These are phyloP conservation scores for Eurois occulta DNA, from an alignment of 2,888 invertebrate genomes.

Conservation along the genomic window DNA sequence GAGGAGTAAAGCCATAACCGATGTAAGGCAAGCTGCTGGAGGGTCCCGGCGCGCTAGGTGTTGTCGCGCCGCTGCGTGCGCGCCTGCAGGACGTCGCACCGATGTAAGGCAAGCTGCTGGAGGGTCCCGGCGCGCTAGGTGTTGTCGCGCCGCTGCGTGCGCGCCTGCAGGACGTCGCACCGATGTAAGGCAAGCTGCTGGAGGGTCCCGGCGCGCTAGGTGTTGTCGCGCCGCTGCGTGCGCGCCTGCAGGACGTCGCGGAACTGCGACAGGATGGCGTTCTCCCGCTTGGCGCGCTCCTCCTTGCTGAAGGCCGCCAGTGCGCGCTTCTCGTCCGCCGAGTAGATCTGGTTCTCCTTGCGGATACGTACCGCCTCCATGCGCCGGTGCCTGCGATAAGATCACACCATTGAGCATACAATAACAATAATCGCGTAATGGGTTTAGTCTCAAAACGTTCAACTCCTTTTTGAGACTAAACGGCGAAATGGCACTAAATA, in stretches of 20 bases:
- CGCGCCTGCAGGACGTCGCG: conserved; percentile 92
- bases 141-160: background rate
- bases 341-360: conserved; percentile 99
- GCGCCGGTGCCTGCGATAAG: conserved; percentile 94
- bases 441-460: background rate
- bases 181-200: too few species aligned
- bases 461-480: background rate
- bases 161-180: conserved; percentile 93
- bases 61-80: background rate
- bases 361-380: conserved; percentile 99
- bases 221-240: conserved; percentile 70
- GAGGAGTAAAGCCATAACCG: background rate
- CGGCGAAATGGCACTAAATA: background rate
- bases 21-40: background rate
- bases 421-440: background rate
- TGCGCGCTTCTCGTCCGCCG: conserved; percentile 99
- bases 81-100: too few species aligned
- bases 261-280: conserved; percentile 98
- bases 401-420: conserved; percentile 8
- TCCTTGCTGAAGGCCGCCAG: conserved; percentile 99
- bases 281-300: conserved; percentile 98
- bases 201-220: too few species aligned
- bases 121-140: too few species aligned
- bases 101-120: too few species aligned
- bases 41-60: background rate